phyloP scores from a whole-genome alignment of 2,888 invertebrate species.

The Drosophila nr. perissopoda region DNA sequence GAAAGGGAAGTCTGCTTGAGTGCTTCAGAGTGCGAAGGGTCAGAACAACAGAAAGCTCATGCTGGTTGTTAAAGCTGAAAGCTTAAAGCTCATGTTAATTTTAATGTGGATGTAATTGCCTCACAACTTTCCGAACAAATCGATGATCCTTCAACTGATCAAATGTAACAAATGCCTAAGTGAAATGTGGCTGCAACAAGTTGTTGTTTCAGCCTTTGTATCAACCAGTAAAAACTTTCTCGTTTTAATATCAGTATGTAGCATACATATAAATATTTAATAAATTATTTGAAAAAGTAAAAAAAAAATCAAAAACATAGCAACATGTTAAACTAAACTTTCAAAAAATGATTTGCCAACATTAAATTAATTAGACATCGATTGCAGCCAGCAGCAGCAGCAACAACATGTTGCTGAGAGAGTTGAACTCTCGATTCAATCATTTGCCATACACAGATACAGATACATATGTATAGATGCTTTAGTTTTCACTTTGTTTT shows the following conservation, averaged over 20 bases:
- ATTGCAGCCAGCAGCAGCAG: slow-evolving; percentile 23
- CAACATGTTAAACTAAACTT: slow-evolving; percentile 39
- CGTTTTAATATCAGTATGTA: slow-evolving; percentile 40
- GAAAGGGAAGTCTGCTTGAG: slow-evolving; percentile 73
- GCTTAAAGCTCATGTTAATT: background rate
- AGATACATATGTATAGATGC: slow-evolving; percentile 17
- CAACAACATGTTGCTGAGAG: slow-evolving; percentile 48
- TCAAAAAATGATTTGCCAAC: slow-evolving; percentile 40
- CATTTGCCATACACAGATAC: background rate
- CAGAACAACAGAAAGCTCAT: slow-evolving; percentile 6
- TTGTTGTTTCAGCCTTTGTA: background rate
- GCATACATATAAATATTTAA: slow-evolving; percentile 20
- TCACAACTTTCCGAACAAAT: background rate
- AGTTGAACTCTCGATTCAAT: slow-evolving; percentile 12
- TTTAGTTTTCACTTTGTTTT: slow-evolving; percentile 66
- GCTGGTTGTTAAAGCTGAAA: background rate
- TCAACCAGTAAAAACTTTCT: slow-evolving; percentile 33
- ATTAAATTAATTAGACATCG: slow-evolving; percentile 43
- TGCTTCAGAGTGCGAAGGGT: slow-evolving; percentile 49
- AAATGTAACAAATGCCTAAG: background rate
- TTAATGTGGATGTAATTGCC: background rate
- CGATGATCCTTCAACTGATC: slow-evolving; percentile 1
- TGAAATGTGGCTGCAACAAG: slow-evolving; percentile 4
- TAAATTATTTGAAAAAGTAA: slow-evolving; percentile 24
- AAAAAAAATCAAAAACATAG: slow-evolving; percentile 5